Conservation (phyloP, 2,113 vertebrate species). For the Delphinus delphis region DNA sequence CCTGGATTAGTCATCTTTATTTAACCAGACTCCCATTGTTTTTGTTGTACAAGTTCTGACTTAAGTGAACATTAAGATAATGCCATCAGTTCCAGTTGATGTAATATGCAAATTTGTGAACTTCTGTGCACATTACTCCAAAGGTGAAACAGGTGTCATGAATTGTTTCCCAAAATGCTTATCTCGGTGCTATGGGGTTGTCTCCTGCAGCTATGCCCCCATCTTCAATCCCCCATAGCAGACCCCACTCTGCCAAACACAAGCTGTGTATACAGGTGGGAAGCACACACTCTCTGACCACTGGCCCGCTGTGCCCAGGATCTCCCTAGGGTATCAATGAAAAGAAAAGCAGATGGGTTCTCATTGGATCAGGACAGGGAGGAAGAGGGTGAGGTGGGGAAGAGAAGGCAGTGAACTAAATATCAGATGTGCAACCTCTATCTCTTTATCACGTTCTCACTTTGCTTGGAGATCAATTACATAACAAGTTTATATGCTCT, state of each 20-base stretch:
- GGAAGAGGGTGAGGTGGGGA: not conserved
- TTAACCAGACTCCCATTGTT: slow-evolving; percentile 78
- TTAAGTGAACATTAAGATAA: slow-evolving; percentile 42
- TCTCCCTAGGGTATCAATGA: not conserved
- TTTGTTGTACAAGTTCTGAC: slow-evolving; percentile 42
- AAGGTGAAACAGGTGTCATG: not conserved
- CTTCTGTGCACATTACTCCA: slow-evolving; percentile 62
- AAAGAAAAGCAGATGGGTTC: not conserved
- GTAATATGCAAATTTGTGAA: not conserved
- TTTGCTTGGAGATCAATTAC: not conserved
- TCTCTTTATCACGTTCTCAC: not conserved
- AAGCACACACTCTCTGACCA: too few relatives aligned
- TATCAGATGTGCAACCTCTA: not conserved
- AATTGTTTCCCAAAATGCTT: slow-evolving; percentile 15
- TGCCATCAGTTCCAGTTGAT: not conserved
- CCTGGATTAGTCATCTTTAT: slow-evolving; percentile 60
- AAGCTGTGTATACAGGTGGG: too few relatives aligned
- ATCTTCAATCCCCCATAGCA: too few relatives aligned
- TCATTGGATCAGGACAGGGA: not conserved
- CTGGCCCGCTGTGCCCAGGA: too few relatives aligned
- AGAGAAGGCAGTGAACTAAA: not conserved
- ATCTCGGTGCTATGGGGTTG: not conserved
- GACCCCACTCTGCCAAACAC: too few relatives aligned
- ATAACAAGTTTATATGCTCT: slow-evolving; percentile 36
- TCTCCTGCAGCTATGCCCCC: too few relatives aligned